A percentile compares a stretch with the other conserved stretches of the same genome.
phyloP scores from a whole-genome alignment of 1,140 invertebrate genomes.

The Heliconius hermathena region DNA sequence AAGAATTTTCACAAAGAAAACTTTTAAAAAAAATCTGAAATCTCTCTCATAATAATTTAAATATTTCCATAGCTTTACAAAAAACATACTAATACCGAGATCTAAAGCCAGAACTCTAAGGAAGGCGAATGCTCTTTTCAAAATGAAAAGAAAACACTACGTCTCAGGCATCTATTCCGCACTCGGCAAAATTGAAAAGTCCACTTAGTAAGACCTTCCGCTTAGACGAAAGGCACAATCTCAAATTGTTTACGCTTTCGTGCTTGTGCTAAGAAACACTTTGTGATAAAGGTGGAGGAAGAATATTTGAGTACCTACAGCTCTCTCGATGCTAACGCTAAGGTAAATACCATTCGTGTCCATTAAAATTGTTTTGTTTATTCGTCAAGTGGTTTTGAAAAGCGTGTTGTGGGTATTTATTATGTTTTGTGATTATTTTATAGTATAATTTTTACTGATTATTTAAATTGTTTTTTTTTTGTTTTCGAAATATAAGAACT shows the following conservation, averaged over 20 bases:
- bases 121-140: constrained; percentile 60
- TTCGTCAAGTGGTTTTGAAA: not conserved
- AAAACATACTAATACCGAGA: constrained; percentile 27
- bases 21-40: not conserved
- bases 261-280: constrained; percentile 22
- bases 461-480: too few species aligned
- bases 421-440: too few species aligned
- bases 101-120: constrained; percentile 26
- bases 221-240: constrained; percentile 65
- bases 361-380: constrained; percentile 16
- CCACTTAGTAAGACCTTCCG: constrained; percentile 65
- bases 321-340: constrained; percentile 1
- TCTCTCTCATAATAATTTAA: not conserved
- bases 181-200: constrained; percentile 76
- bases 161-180: constrained; percentile 63
- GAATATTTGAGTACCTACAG: constrained; percentile 15
- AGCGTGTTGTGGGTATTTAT: not conserved
- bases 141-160: constrained; percentile 72
- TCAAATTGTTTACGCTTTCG: constrained; percentile 48
- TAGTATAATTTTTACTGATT: too few species aligned
- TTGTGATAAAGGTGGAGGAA: constrained; percentile 12
- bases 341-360: constrained; percentile 13
- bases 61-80: not conserved
- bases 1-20: not conserved
- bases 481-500: too few species aligned